phyloP scores from a whole-genome alignment of 2,888 invertebrate species.

The Incurvaria masculella region DNA sequence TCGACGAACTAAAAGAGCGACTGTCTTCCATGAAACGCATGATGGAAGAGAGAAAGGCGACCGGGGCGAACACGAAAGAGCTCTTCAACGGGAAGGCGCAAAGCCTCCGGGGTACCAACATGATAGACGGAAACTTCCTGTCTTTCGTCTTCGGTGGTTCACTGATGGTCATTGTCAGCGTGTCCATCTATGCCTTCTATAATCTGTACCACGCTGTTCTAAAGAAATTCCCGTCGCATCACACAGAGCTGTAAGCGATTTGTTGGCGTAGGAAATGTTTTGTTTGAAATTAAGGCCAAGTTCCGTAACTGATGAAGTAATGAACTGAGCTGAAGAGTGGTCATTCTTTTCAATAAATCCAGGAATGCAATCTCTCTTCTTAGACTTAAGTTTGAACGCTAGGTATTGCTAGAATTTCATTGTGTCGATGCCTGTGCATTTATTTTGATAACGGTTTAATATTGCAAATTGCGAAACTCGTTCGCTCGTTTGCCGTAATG shows the following conservation, averaged over 20 bases:
- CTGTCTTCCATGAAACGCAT: conserved; percentile 76
- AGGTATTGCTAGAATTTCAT: too few species aligned
- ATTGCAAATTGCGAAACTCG: too few species aligned
- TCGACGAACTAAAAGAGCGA: conserved; percentile 76
- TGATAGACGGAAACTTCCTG: conserved; percentile 80
- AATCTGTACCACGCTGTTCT: conserved; percentile 76
- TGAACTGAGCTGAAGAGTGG: too few species aligned
- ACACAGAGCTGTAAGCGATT: conserved; percentile 79
- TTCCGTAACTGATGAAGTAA: too few species aligned
- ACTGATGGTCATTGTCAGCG: conserved; percentile 72
- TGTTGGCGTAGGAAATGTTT: too few species aligned
- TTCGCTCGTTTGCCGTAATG: too few species aligned
- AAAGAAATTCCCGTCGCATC: conserved; percentile 77
- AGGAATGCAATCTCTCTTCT: too few species aligned
- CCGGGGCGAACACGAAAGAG: conserved; percentile 45
- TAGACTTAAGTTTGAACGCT: too few species aligned
- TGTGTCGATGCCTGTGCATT: too few species aligned
- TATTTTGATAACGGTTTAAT: too few species aligned
- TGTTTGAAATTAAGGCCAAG: too few species aligned
- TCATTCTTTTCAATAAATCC: too few species aligned
- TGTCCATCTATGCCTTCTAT: conserved; percentile 83
- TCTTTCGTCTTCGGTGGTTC: conserved; percentile 81
- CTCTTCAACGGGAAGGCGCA: conserved; percentile 42
- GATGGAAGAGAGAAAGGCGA: conserved; percentile 69
- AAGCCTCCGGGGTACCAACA: conserved; percentile 53